phyloP scores from a whole-genome alignment of 2,888 invertebrate species.

The Perizoma flavofasciatum region DNA sequence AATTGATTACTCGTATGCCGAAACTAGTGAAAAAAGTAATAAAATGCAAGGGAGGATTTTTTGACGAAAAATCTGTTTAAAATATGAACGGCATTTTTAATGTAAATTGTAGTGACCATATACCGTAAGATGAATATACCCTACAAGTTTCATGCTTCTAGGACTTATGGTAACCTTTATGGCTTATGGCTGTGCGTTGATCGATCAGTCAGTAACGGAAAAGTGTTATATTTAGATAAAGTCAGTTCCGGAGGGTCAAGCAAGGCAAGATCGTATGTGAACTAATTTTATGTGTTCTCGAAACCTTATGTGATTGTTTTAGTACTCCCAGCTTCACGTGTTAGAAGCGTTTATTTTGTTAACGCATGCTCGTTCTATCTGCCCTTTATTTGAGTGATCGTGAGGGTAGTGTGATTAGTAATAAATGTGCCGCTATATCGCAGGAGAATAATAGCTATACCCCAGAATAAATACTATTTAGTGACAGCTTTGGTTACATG shows the following conservation, averaged over 20 bases:
- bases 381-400: neutral
- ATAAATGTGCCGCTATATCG: neutral
- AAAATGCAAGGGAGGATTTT: too few relatives aligned
- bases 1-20: too few relatives aligned
- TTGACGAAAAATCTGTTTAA: too few relatives aligned
- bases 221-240: slow-evolving; percentile 27
- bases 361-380: neutral
- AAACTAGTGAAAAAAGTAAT: too few relatives aligned
- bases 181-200: neutral
- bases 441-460: neutral
- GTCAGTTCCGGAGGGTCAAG: slow-evolving; percentile 34
- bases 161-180: too few relatives aligned
- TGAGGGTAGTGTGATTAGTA: neutral
- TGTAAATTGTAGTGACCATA: too few relatives aligned
- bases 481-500: neutral
- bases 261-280: slow-evolving; percentile 20
- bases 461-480: neutral
- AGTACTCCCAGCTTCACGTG: neutral
- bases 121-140: too few relatives aligned
- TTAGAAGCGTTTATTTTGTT: neutral
- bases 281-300: slow-evolving; percentile 30
- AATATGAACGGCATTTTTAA: too few relatives aligned
- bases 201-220: too few relatives aligned
- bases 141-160: too few relatives aligned
- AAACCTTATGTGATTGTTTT: neutral